A percentile compares a stretch with the other conserved stretches of the same genome.
phyloP scores from a whole-genome alignment of 2,888 invertebrate genomes.

The Galerucella calmariensis region DNA sequence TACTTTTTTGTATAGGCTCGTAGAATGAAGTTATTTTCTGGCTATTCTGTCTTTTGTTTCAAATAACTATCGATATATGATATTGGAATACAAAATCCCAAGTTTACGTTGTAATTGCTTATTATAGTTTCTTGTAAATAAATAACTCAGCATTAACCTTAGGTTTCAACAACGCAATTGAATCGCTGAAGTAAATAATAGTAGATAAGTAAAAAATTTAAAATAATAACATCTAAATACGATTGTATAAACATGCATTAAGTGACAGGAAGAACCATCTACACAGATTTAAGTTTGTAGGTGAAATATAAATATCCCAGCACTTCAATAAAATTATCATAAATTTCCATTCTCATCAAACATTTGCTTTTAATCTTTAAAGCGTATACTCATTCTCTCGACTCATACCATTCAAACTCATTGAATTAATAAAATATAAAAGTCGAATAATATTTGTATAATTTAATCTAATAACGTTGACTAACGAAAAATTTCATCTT shows the following conservation, averaged over 20 bases:
- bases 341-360: constrained; percentile 37
- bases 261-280: constrained; percentile 27
- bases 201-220: neutral
- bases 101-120: too few species aligned
- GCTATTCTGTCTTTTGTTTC: too few species aligned
- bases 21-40: too few species aligned
- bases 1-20: too few species aligned
- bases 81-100: too few species aligned
- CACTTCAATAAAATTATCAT: constrained; percentile 35
- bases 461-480: constrained; percentile 28
- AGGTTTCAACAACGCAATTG: neutral
- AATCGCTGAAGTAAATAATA: neutral
- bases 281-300: constrained; percentile 31
- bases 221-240: constrained; percentile 2
- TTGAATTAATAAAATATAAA: constrained; percentile 35
- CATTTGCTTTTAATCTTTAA: constrained; percentile 38
- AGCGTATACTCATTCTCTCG: constrained; percentile 34
- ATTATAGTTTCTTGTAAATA: too few species aligned
- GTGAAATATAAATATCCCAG: constrained; percentile 35
- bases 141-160: too few species aligned
- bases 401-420: constrained; percentile 33
- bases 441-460: constrained; percentile 37
- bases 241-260: constrained; percentile 8
- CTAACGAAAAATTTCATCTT: constrained; percentile 29
- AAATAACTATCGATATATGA: too few species aligned